phyloP scores from a whole-genome alignment of 2,888 invertebrate genomes.

The Mesorhabditis sp. region DNA sequence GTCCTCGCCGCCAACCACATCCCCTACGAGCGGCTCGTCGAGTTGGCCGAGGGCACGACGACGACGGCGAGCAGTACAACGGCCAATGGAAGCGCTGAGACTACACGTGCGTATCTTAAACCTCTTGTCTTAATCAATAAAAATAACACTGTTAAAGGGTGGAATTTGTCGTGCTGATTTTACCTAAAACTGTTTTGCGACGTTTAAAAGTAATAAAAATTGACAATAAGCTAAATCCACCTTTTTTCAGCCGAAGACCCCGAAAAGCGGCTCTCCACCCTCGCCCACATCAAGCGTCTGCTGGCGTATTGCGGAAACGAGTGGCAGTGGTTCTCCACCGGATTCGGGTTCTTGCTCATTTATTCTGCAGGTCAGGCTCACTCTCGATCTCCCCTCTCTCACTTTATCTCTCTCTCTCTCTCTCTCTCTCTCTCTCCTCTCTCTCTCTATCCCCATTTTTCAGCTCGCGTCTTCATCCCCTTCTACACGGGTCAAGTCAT shows the following conservation, averaged over 20 bases:
- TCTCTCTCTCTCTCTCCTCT: too few species aligned
- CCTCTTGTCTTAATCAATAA: too few species aligned
- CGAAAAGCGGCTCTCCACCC: slow-evolving; percentile 12
- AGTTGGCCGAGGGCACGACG: slow-evolving; percentile 4
- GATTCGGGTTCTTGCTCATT: slow-evolving; percentile 49
- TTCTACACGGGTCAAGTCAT: slow-evolving; percentile 53
- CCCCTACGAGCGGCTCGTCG: slow-evolving; percentile 24
- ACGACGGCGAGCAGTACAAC: neutral
- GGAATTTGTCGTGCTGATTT: too few species aligned
- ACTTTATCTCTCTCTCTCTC: too few species aligned
- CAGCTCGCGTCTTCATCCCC: slow-evolving; percentile 56
- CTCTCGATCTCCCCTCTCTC: neutral
- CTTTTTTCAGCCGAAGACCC: neutral
- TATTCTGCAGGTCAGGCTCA: slow-evolving; percentile 44
- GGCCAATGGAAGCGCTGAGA: neutral
- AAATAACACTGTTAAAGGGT: too few species aligned
- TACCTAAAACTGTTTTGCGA: too few species aligned
- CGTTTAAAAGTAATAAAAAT: neutral
- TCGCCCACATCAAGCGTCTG: slow-evolving; percentile 39
- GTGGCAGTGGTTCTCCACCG: slow-evolving; percentile 47
- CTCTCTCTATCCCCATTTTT: slow-evolving; percentile 15
- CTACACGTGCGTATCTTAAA: neutral
- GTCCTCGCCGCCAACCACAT: slow-evolving; percentile 21
- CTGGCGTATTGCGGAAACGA: slow-evolving; percentile 42
- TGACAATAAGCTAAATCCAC: neutral